Conservation (phyloP, 2,888 invertebrate species). For the Coleophora flavipennella region DNA sequence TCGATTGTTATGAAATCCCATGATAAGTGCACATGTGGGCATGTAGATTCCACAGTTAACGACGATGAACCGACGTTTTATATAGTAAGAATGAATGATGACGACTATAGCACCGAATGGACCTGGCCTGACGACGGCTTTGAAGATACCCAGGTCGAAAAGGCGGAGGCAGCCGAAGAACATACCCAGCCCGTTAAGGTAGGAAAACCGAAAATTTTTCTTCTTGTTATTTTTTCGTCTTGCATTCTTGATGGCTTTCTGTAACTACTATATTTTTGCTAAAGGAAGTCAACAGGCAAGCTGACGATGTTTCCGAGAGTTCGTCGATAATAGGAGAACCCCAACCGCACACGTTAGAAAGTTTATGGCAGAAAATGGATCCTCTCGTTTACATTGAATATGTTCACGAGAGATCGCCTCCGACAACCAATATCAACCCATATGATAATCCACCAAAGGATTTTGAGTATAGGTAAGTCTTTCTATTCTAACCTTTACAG, state of each 20-base stretch:
- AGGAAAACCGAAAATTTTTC: too few relatives aligned
- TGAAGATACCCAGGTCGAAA: conserved; percentile 22
- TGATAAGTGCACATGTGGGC: conserved; percentile 38
- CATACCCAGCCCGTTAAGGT: background rate
- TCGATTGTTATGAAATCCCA: conserved; percentile 19
- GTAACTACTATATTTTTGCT: too few relatives aligned
- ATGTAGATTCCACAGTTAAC: conserved; percentile 22
- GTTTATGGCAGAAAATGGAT: conserved; percentile 35
- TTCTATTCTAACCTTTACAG: too few relatives aligned
- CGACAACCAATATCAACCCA: conserved; percentile 27
- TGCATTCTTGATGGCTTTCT: too few relatives aligned
- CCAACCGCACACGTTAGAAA: too few relatives aligned
- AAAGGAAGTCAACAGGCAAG: too few relatives aligned
- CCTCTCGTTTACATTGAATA: conserved; percentile 40
- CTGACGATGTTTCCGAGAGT: too few relatives aligned
- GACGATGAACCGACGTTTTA: conserved; percentile 32
- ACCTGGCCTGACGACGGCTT: conserved; percentile 40
- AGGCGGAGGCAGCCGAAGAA: conserved; percentile 9
- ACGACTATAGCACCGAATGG: conserved; percentile 25
- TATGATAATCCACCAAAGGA: conserved; percentile 48
- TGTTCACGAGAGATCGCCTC: conserved; percentile 42
- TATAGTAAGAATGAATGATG: conserved; percentile 20
- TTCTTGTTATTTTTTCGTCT: too few relatives aligned
- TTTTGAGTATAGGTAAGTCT: conserved; percentile 48
- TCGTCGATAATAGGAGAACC: too few relatives aligned